phyloP scores from a whole-genome alignment of 2,888 invertebrate genomes.

The Criorhina ranunculi region DNA sequence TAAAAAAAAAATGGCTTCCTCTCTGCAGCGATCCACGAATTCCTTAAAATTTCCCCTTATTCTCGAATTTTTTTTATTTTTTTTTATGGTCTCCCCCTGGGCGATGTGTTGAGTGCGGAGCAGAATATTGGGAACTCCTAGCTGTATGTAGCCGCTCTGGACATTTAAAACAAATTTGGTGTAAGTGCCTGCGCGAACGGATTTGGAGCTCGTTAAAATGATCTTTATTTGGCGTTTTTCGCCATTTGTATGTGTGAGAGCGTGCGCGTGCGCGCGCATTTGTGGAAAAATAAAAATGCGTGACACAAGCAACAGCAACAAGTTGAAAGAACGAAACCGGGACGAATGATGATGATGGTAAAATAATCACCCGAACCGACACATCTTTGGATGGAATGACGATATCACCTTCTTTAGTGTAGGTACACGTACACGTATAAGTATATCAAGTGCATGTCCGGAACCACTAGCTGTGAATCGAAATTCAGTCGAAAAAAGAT shows the following conservation, averaged over 20 bases:
- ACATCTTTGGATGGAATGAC: constrained; percentile 32
- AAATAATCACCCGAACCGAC: constrained; percentile 59
- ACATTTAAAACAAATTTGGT: constrained; percentile 65
- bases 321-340: background rate
- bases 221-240: constrained; percentile 77
- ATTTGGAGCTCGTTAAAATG: constrained; percentile 78
- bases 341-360: constrained; percentile 50
- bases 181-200: constrained; percentile 34
- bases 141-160: constrained; percentile 45
- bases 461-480: constrained; percentile 8
- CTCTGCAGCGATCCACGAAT: constrained; percentile 37
- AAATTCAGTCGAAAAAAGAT: constrained; percentile 23
- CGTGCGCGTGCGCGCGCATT: constrained; percentile 24
- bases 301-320: constrained; percentile 27
- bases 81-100: constrained; percentile 25
- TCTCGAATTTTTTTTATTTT: background rate
- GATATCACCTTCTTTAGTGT: constrained; percentile 11
- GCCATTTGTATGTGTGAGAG: constrained; percentile 37
- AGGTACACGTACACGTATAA: background rate
- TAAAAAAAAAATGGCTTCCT: constrained; percentile 42
- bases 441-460: constrained; percentile 7
- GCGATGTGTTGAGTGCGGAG: background rate
- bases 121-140: constrained; percentile 46
- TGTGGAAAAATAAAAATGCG: constrained; percentile 43
- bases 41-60: constrained; percentile 54